phyloP scores from a whole-genome alignment of 2,888 invertebrate species.

The Acleris emargana region DNA sequence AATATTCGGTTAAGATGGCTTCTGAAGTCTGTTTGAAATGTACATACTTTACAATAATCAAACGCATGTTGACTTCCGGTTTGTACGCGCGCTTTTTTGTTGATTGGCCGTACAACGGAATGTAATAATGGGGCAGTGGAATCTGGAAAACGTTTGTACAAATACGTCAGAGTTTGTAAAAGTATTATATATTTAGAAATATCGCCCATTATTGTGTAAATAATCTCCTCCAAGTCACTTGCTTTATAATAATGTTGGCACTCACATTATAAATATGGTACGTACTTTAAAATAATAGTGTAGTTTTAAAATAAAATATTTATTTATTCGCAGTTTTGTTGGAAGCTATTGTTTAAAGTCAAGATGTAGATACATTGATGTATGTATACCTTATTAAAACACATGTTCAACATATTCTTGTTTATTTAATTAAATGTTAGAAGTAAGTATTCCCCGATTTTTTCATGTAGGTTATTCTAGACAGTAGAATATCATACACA shows the following conservation, averaged over 20 bases:
- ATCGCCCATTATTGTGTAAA: conserved; percentile 14
- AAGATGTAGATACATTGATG: conserved; percentile 13
- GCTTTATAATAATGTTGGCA: not conserved
- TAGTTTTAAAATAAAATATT: conserved; percentile 20
- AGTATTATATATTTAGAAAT: conserved; percentile 27
- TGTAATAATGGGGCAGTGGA: conserved; percentile 10
- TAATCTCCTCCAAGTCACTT: conserved; percentile 2
- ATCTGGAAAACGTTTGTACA: not conserved
- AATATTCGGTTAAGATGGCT: conserved; percentile 23
- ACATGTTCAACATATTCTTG: not conserved
- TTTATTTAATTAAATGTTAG: too few relatives aligned
- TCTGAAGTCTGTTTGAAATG: not conserved
- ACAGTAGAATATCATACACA: too few relatives aligned
- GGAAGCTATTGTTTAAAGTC: conserved; percentile 13
- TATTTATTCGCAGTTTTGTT: conserved; percentile 28
- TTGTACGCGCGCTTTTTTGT: conserved; percentile 22
- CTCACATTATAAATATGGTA: not conserved
- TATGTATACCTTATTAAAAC: conserved; percentile 25
- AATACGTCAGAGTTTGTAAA: not conserved
- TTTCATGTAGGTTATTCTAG: too few relatives aligned
- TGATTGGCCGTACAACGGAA: conserved; percentile 31
- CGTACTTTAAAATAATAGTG: conserved; percentile 13
- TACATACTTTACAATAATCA: not conserved
- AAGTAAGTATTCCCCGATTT: too few relatives aligned
- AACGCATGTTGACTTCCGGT: conserved; percentile 22